A percentile compares a stretch with the other conserved stretches of the same genome.
phyloP scores from a whole-genome alignment of 2,113 vertebrate genomes.

The Gallinago undulata region DNA sequence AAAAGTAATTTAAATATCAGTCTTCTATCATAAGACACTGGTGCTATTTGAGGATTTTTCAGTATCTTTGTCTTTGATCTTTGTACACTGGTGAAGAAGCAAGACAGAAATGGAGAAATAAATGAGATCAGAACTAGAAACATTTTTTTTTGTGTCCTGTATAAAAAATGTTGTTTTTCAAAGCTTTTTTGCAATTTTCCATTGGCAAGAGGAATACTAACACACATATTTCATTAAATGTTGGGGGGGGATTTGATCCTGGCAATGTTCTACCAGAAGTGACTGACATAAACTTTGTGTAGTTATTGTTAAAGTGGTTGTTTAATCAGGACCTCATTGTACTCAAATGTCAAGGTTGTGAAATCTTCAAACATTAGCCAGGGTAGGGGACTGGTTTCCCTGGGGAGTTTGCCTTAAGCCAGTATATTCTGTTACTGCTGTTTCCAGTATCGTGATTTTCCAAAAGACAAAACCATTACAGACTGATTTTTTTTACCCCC shows the following conservation, averaged over 20 bases:
- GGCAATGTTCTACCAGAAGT: background rate
- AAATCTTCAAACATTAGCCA: background rate
- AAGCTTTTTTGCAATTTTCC: background rate
- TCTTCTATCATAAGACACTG: background rate
- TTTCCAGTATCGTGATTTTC: background rate
- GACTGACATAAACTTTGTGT: background rate
- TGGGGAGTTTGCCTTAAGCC: background rate
- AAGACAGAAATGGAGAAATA: background rate
- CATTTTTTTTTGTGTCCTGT: background rate
- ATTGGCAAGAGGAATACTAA: background rate
- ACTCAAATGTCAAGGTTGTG: conserved; percentile 22
- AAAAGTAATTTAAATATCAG: background rate
- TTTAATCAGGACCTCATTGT: background rate
- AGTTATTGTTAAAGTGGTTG: background rate
- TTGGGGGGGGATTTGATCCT: background rate
- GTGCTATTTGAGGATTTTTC: background rate
- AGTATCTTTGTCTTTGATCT: background rate
- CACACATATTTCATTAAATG: background rate
- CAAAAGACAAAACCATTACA: background rate
- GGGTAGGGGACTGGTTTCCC: background rate
- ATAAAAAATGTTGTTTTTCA: background rate
- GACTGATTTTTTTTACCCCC: background rate
- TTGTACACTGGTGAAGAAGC: background rate
- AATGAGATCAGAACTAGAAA: background rate
- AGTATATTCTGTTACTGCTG: background rate